Base-by-base conservation (phyloP, 1,140 invertebrate species). In the Drusus annulatus region DNA sequence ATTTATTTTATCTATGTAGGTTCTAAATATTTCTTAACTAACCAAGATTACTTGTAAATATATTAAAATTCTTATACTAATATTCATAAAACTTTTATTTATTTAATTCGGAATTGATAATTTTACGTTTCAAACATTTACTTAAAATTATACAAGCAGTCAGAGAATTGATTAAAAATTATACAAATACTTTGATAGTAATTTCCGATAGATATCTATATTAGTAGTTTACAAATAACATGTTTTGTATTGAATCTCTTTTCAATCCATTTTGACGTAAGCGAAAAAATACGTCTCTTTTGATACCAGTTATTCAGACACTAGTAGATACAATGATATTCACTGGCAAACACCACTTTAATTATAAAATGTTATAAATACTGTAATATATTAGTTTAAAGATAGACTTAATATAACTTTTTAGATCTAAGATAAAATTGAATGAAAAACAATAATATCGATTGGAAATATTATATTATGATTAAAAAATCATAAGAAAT, bases 281-380 rank as follows among this genome's bases (percentile, higher is more conserved):
- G 6, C 31, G 31, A 36, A 36, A 36, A 36, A 36, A 36, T 36
- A 36, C 31, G 31, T 4, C 31, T 36, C 63, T 76, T 76, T 63
- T 21, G 75, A 75, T 80, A 82, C 76, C 81, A 77, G 76, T 58
- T 73, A 65, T 63, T 78, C 75, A 6, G 51, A 58, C 60, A 76
- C 81, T 77, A 28, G 65, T 84, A 81, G 78, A 80, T n/a, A 78
- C 80, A 84, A 80, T 79, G 78, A 81, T 81, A 84, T 81, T 84
- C 82, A 84, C 82, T 84, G 82, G 82, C 74, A 84, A 84, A 84
- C 82, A 84, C 82, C 82, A 84, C 82, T 81, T 78, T 81, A 75
- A 84, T 74, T 80, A 81, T 81, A 81, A 80, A 83, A 83, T 83
- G 80, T 80, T 84, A 81, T 84, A 84, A 78, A 81, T 71, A 81